Evolutionary conservation across 2,797 vertebrate species (phyloP), one percentile per base, ranked within the genome.

Genomic region (Melanotaenia maccullochi): DNA sequence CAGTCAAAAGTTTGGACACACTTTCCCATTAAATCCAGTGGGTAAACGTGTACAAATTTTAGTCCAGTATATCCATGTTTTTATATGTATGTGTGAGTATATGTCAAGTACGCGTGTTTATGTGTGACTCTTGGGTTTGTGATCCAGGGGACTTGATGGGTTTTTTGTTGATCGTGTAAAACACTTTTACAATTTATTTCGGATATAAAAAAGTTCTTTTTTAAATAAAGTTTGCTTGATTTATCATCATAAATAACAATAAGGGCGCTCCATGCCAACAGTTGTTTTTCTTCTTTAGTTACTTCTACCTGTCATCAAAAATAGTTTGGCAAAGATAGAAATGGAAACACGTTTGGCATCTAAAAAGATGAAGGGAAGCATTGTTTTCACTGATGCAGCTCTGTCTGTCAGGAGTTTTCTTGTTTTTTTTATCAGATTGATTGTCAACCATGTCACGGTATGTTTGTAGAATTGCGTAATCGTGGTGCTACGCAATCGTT

Each of bases 241-340:
- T 40, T 16, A 14, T 60, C 35, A 40, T 40, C 22, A 22, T 38
- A 4, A 13, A 25, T 13, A 24, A 40, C 13, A 14, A 40, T 40
- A 6, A 9, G 12, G 9, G 1, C n/a, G 2, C 11, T 38, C 13
- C 9, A 7, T 59, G 7, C 11, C n/a, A 60, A 22, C 20, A 59
- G 25, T n/a, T 47, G 13, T 28, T 56, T 33, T 79, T 73, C 71
- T 79, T 64, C 42, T 73, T 57, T 71, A 84, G 65, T 52, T 47
- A 24, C 63, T 67, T 67, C 56, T 51, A 71, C 4, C 9, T 30
- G 28, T 30, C 28, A 30, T 30, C 28, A 30, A 30, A 30, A 30
- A 30, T 30, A 59, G 36, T 73, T 60, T 62, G 13, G 24, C 11
- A 65, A 18, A 18, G 47, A 40, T 25, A 5, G 56, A 25, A 24